Evolutionary conservation across 2,888 invertebrate genomes (phyloP), one percentile per base, ranked within the genome.

Genomic region (Drosophila cognata): DNA sequence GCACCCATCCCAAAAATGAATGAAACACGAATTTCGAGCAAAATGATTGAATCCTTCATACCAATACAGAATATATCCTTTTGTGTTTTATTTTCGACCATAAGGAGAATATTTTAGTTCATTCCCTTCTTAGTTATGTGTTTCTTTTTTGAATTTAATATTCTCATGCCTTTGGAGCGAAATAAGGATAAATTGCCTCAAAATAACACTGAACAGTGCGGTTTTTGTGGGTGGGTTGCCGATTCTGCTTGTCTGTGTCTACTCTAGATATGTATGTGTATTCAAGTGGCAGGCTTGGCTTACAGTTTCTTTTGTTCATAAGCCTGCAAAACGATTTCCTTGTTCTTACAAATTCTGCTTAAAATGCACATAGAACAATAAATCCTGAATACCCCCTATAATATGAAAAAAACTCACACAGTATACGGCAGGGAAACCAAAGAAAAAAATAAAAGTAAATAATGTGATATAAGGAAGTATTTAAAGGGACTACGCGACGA

Each of bases 101-200:
- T 5, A 46, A 29, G 46, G 48, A 21, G 21, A 52, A 78, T 50
- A 7, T 11, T 0, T 1, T 3, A 13, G 41, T 11, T 10, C 31
- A 58, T 50, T 11, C 25, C 38, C 13, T 29, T 10, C n/a, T 25
- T 38, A 4, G 10, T 38, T 29, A 28, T 7, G 2, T 21, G 21
- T 29, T 16, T 7, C 25, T 56, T 52, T 21, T 56, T 60, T 62
- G 33, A 2, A 18, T 16, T 60, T 59, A 36, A 77, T 62, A 67
- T 70, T 61, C 38, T 46, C 48, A 41, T 50, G 69, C 53, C 52
- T 56, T 82, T 74, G 61, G 25, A 70, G 57, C 48, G 62, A 79
- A 74, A 79, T 79, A 72, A 64, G 84, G 65, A 86, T 88, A 86
- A 84, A 86, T 81, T 66, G 78, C 71, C 53, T 31, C 38, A 35